phyloP scores from a whole-genome alignment of 1,140 invertebrate genomes.

The Eueides isabella region DNA sequence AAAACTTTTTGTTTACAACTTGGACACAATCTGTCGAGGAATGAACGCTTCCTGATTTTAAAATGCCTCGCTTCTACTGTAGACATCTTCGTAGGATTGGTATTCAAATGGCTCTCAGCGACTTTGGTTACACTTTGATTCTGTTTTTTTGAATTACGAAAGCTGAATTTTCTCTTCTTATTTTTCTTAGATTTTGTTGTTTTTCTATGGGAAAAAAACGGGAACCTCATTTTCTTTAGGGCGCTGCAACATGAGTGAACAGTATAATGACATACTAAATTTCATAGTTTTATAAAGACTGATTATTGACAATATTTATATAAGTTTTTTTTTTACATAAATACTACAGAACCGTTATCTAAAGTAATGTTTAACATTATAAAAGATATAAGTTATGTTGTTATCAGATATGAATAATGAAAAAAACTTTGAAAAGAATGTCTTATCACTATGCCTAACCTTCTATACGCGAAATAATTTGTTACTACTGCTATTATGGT shows the following conservation, averaged over 20 bases:
- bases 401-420: too few species aligned
- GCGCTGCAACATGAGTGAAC: constrained; percentile 38
- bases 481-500: too few species aligned
- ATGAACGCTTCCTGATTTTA: constrained; percentile 43
- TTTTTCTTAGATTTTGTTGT: constrained; percentile 39
- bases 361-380: too few species aligned
- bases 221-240: constrained; percentile 49
- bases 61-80: not conserved
- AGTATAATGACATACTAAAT: too few species aligned
- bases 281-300: too few species aligned
- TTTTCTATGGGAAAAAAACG: constrained; percentile 64
- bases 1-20: constrained; percentile 33
- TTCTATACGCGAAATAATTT: too few species aligned
- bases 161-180: constrained; percentile 46
- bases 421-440: too few species aligned
- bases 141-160: constrained; percentile 29
- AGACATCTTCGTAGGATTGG: not conserved
- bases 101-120: constrained; percentile 12
- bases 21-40: constrained; percentile 41
- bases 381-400: too few species aligned
- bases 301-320: too few species aligned
- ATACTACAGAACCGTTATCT: too few species aligned
- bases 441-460: too few species aligned
- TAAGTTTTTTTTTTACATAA: too few species aligned
- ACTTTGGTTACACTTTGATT: constrained; percentile 19